phyloP scores from a whole-genome alignment of 2,888 invertebrate species.

The Heliconius charithonia region DNA sequence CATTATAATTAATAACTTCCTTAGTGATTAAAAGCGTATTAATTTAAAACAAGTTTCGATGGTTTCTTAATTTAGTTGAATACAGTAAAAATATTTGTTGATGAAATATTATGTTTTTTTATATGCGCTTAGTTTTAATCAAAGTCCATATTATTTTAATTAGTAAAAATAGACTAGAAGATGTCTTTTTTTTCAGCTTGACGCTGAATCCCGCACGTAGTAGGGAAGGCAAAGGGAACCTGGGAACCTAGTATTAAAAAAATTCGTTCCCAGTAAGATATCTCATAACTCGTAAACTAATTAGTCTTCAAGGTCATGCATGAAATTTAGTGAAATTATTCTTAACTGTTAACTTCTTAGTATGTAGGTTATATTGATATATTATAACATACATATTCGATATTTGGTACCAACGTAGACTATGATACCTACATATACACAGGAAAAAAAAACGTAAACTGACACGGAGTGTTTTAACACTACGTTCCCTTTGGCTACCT shows the following conservation, averaged over 20 bases:
- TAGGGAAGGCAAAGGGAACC: not conserved
- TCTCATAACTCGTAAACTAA: too few species aligned
- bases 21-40: constrained; percentile 8
- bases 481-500: not conserved
- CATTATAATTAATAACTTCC: constrained; percentile 15
- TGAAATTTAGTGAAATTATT: too few species aligned
- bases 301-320: too few species aligned
- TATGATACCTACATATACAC: too few species aligned
- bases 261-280: not conserved
- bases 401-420: too few species aligned
- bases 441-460: too few species aligned
- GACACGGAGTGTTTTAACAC: not conserved
- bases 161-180: too few species aligned
- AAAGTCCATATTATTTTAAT: too few species aligned
- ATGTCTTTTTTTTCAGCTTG: not conserved
- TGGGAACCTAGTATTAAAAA: not conserved
- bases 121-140: not conserved
- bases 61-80: not conserved
- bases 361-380: too few species aligned
- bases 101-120: not conserved
- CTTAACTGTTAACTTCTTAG: too few species aligned
- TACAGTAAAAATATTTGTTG: not conserved
- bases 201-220: not conserved
- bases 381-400: too few species aligned
- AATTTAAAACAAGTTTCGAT: constrained; percentile 13